Conservation (phyloP, 2,113 vertebrate genomes). For the Myrmecobius fasciatus region DNA sequence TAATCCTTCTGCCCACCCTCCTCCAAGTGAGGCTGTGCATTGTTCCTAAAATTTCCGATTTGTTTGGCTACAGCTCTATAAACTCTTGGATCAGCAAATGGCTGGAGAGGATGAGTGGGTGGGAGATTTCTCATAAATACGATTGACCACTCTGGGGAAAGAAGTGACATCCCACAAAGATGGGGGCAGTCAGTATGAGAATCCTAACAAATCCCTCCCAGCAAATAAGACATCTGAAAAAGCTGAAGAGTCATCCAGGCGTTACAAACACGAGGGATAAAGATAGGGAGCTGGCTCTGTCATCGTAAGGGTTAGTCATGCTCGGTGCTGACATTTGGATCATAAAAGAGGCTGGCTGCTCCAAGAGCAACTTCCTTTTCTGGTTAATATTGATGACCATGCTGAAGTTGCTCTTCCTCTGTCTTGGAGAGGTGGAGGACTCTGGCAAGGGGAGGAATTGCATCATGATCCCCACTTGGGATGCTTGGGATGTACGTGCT, state of each 20-base stretch:
- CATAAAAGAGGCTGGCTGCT: not conserved
- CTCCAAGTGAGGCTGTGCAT: not conserved
- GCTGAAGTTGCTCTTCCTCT: not conserved
- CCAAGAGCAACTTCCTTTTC: not conserved
- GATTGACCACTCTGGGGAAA: not conserved
- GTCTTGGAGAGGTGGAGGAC: not conserved
- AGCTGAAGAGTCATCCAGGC: not conserved
- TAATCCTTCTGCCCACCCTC: conserved; percentile 53
- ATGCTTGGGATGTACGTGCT: not conserved
- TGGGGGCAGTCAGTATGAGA: not conserved
- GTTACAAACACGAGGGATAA: not conserved
- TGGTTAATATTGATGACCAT: not conserved
- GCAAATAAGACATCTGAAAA: not conserved
- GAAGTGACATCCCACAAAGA: not conserved
- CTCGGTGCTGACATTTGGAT: not conserved
- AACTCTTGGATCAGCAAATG: not conserved
- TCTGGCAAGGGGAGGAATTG: not conserved
- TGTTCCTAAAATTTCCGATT: conserved; percentile 63
- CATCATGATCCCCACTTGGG: not conserved
- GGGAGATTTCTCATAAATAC: not conserved
- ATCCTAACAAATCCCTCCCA: not conserved
- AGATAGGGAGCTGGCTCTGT: not conserved
- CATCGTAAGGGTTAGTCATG: not conserved
- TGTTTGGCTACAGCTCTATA: not conserved
- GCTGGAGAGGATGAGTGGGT: not conserved